Evolutionary conservation across 2,113 vertebrate genomes (phyloP).

Genomic region (Lepidiolamprologus cunningtoni): DNA sequence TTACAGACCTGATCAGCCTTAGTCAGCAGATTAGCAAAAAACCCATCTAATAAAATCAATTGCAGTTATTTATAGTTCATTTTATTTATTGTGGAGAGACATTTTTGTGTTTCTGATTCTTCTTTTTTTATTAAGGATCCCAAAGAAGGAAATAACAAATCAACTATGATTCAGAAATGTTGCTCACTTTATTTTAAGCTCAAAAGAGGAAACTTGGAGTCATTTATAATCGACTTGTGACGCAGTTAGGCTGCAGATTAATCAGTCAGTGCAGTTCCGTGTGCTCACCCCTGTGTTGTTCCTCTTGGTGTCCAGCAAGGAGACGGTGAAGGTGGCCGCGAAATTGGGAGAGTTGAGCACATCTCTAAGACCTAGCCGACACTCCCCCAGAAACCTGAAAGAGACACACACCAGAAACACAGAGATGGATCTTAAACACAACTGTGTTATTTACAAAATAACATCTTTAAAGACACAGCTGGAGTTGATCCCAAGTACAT

Average conservation of each 20-base stretch:
- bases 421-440: not conserved
- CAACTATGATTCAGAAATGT: not conserved
- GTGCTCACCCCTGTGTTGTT: conserved; percentile 83
- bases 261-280: not conserved
- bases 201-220: not conserved
- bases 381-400: conserved; percentile 87
- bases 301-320: conserved; percentile 81
- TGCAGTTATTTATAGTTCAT: not conserved
- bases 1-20: not conserved
- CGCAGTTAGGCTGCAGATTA: not conserved
- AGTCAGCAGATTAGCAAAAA: not conserved
- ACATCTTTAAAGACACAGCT: not conserved
- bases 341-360: conserved; percentile 80
- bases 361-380: conserved; percentile 77
- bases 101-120: not conserved
- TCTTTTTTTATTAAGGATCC: not conserved
- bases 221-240: not conserved
- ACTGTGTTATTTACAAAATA: not conserved
- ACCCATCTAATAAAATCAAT: not conserved
- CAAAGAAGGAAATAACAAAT: not conserved
- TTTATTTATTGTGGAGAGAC: not conserved
- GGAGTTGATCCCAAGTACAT: not conserved
- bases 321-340: conserved; percentile 79
- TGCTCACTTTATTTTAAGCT: not conserved
- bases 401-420: not conserved